Percentiles rank a stretch among this genome's conserved stretches.
Conservation (phyloP, 2,888 invertebrate genomes). For the Acholoe squamosa region DNA sequence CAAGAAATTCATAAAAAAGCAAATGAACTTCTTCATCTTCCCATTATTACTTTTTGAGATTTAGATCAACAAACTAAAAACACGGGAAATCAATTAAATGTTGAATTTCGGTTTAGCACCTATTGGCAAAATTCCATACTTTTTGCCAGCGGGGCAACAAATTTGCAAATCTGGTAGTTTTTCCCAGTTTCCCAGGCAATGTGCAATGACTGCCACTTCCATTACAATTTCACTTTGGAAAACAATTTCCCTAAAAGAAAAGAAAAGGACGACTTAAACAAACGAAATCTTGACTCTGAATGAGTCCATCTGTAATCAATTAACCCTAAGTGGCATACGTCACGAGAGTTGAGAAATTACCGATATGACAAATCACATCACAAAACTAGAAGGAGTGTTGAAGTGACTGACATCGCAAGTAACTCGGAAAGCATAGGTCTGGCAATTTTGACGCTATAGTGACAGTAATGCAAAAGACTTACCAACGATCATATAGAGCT, state of each 20-base stretch:
- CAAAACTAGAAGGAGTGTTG: too few relatives aligned
- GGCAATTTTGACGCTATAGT: too few relatives aligned
- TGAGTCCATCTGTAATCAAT: too few relatives aligned
- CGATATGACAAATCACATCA: too few relatives aligned
- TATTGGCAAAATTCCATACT: slow-evolving; percentile 7
- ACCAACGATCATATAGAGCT: too few relatives aligned
- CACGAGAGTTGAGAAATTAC: too few relatives aligned
- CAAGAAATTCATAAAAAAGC: slow-evolving; percentile 6
- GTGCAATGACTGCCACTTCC: slow-evolving; percentile 5
- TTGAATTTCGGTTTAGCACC: slow-evolving; percentile 12
- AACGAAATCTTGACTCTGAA: background rate
- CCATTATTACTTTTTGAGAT: background rate
- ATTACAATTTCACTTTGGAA: background rate
- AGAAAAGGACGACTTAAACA: slow-evolving; percentile 63
- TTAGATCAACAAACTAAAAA: slow-evolving; percentile 27
- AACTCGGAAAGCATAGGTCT: too few relatives aligned
- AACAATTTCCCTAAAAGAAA: slow-evolving; percentile 52
- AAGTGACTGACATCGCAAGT: too few relatives aligned
- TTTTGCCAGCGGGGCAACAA: background rate
- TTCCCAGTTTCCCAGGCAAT: background rate
- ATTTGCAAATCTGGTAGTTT: background rate
- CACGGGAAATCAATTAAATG: slow-evolving; percentile 16
- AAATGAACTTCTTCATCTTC: background rate
- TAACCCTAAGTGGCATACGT: too few relatives aligned
- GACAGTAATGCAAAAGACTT: too few relatives aligned